Base-by-base conservation (phyloP, 1,140 invertebrate genomes). In the Lepidurus packardi region DNA sequence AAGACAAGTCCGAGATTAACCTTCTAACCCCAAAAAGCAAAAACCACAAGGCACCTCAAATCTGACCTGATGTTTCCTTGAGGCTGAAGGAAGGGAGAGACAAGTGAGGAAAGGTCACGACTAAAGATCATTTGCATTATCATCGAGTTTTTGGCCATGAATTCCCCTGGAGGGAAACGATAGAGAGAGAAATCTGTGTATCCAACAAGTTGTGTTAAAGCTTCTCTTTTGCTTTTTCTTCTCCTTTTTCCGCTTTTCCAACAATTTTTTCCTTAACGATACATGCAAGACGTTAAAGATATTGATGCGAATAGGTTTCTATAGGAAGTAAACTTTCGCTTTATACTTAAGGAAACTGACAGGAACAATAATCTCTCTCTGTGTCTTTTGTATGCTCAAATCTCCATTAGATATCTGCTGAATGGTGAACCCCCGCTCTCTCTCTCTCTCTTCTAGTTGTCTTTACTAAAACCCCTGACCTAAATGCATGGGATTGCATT, bases 401-500 rank as follows among this genome's bases (percentile, higher is more conserved):
- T 21, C 10, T 65, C 53, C 53, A 6, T 65, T 65, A 21, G 53
- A 65, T 65, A 21, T 65, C 16, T 16, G 21, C 16, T 65, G 21
- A 65, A 65, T 21, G 53, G 16, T 13, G 53, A n/a, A 21, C 53
- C 21, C 16, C 21, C 47, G 4, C 21, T n/a, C 47, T 65, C 21
- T n/a, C 13, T n/a, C 53, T 65, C 53, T 13, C 53, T 13, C 53
- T 65, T 65, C n/a, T 65, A 65, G 8, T 65, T 16, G 21, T 65
- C 53, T 65, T 65, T 13, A 65, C 53, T 65, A 65, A 65, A 65
- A 21, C 13, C n/a, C 21, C 53, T 65, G 53, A 65, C 53, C 53
- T 65, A 65, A 65, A 65, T 65, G 53, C 53, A 21, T 65, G 53
- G 53, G 53, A 65, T 65, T 65, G 53, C 53, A 65, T 65, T 65